Base-by-base conservation (phyloP, 2,888 invertebrate genomes). In the Cheilosia scutellata region DNA sequence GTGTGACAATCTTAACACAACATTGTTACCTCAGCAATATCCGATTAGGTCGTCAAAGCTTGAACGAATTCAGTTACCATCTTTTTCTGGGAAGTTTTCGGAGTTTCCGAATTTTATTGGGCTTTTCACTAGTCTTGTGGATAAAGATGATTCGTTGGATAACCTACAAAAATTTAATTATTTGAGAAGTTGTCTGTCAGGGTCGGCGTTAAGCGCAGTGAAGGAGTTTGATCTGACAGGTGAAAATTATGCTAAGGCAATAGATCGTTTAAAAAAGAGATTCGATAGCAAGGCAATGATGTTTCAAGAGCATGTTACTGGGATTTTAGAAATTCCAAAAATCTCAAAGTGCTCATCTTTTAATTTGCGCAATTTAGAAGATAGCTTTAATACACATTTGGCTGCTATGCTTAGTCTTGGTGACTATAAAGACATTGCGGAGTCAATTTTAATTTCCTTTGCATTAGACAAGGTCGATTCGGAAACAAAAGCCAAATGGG, bases 131-230 rank as follows among this genome's bases (percentile, higher is more conserved):
- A 31, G 51, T 51, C 51, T 51, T 9, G 9, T 42, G 42, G 42
- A 42, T 42, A 13, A 20, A 20, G 20, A 20, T 20, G 20, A 20
- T 20, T 20, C 20, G 20, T 2, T 51, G 37, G 42, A 72, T 53
- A 20, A 20, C 4, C 40, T 72, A 4, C 55, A 74, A 29, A 74
- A 62, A 31, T 63, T 74, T 42, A 74, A 74, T 42, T 63, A 63
- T 53, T 49, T 66, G 25, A 27, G 6, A 13, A 51, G 29, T 20
- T 58, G 16, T 37, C 16, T 75, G 1, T 58, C 33, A 4, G 58
- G 65, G 6, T 11, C 57, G 1, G 74, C 65, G n/a, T 40, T 76
- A 16, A 49, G n/a, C 37, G 31, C 51, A 2, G 29, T 76, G 5
- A 51, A 31, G n/a, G 60, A 76, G 31, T 71, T 49, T 20, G 37